Evolutionary conservation across 2,113 vertebrate genomes (phyloP).

Genomic region (Hipposideros armiger): DNA sequence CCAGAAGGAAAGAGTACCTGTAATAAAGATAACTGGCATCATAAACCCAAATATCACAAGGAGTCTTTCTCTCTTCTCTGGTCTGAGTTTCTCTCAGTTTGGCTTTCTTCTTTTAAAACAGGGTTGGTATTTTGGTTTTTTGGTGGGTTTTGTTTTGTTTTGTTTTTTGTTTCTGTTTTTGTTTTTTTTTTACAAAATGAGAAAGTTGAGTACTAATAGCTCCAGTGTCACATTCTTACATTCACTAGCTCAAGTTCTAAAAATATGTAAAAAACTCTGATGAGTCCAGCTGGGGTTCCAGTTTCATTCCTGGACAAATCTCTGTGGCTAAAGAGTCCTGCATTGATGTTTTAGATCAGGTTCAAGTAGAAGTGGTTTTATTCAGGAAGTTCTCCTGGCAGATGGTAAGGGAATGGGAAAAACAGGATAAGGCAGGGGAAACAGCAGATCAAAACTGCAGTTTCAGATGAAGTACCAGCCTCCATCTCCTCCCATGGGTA

Average conservation of each 20-base stretch:
- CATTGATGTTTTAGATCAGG: neutral
- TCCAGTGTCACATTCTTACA: neutral
- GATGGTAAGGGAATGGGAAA: neutral
- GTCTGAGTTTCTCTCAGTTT: neutral
- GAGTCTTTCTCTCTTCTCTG: neutral
- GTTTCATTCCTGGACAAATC: neutral
- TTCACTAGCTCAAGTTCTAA: constrained; percentile 26
- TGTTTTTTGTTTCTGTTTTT: too few species aligned
- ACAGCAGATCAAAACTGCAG: neutral
- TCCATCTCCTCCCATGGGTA: rapidly evolving
- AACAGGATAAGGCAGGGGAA: neutral
- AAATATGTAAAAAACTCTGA: neutral
- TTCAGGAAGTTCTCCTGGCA: neutral
- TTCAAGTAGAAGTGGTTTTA: neutral
- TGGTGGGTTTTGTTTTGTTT: too few species aligned
- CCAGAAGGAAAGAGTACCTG: neutral
- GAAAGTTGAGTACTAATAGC: neutral
- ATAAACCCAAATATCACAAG: neutral
- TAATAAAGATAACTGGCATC: neutral
- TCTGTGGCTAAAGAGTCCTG: neutral
- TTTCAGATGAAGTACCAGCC: neutral
- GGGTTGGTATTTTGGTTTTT: neutral
- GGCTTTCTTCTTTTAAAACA: neutral
- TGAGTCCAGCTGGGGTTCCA: neutral
- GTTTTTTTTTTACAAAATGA: neutral